phyloP scores from a whole-genome alignment of 2,888 invertebrate species.

The Poecilus cupreus region DNA sequence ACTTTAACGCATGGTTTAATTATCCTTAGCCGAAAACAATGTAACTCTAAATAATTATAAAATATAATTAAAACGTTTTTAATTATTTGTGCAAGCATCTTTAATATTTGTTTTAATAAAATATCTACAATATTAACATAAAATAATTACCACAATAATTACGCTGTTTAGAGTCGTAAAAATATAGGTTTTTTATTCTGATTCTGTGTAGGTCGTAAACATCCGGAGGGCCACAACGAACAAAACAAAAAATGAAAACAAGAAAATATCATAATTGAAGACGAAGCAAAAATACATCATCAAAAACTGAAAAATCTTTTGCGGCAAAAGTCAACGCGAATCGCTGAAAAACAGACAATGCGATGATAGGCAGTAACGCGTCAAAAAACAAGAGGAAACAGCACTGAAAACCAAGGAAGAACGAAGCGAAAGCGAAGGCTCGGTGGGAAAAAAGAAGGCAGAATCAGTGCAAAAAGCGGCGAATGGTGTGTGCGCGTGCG shows the following conservation, averaged over 20 bases:
- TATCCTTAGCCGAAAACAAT: constrained; percentile 42
- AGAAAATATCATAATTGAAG: constrained; percentile 58
- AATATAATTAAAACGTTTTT: constrained; percentile 41
- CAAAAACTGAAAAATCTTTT: constrained; percentile 28
- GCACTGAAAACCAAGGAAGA: constrained; percentile 17
- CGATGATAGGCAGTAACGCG: constrained; percentile 43
- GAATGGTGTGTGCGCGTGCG: constrained; percentile 62
- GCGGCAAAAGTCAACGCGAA: constrained; percentile 49
- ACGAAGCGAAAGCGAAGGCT: not conserved
- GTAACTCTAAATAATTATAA: constrained; percentile 38
- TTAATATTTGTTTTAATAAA: constrained; percentile 35
- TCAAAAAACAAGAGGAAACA: constrained; percentile 52
- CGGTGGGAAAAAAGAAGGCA: not conserved
- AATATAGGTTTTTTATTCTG: constrained; percentile 23
- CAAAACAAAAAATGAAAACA: constrained; percentile 54
- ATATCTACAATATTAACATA: not conserved
- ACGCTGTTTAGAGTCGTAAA: constrained; percentile 10
- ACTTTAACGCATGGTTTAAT: constrained; percentile 30
- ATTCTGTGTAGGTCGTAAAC: constrained; percentile 43
- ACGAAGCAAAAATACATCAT: constrained; percentile 50
- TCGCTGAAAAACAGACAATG: constrained; percentile 43
- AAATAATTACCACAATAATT: constrained; percentile 33
- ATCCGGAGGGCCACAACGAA: constrained; percentile 34
- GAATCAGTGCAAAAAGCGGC: not conserved
- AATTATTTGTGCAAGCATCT: constrained; percentile 24